Evolutionary conservation across 2,797 vertebrate species (phyloP), one percentile per base, ranked within the genome.

Genomic region (Acanthornis magna): DNA sequence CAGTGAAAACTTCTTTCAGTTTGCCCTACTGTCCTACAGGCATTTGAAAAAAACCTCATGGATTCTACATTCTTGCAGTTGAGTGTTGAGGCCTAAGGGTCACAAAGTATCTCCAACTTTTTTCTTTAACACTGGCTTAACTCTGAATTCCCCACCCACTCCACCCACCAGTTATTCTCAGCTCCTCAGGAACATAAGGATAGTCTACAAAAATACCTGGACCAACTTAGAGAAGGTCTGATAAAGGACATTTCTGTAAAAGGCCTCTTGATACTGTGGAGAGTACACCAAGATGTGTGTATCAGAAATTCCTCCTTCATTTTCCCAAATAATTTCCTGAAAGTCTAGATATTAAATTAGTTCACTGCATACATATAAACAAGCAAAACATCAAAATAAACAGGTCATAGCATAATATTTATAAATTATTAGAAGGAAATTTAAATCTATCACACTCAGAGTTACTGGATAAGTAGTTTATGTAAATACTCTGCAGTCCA

Each of bases 281-380:
- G 17, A 21, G 0, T 26, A 25, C 30, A 20, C 8, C 5, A 71
- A 43, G 18, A 36, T 6, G 0, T 0, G 0, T 21, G 5, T 13
- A 47, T 20, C 27, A 70, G 48, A 54, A 88, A 62, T 51, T 32
- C 9, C 6, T 65, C 79, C 27, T 72, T n/a, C 16, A 18, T 5
- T 80, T 71, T 57, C 17, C 23, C 54, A 38, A 70, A 23, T 40
- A 4, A 6, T 83, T 83, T 77, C 10, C 30, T 54, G 42, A 57
- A 38, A 68, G 14, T 65, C 32, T 67, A 34, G 14, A 23, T 88
- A 23, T 57, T 91, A 75, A 76, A 92, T 57, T 77, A 73, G 29
- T 22, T 83, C 1, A 1, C 7, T 67, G 13, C 7, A 48, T 60
- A 15, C 8, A 30, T 30, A 67, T 34, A 55, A 75, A 60, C 19